Percentiles rank a stretch among this genome's conserved stretches.
phyloP scores from a whole-genome alignment of 2,797 vertebrate species.

The Kryptolebias ocellatus region DNA sequence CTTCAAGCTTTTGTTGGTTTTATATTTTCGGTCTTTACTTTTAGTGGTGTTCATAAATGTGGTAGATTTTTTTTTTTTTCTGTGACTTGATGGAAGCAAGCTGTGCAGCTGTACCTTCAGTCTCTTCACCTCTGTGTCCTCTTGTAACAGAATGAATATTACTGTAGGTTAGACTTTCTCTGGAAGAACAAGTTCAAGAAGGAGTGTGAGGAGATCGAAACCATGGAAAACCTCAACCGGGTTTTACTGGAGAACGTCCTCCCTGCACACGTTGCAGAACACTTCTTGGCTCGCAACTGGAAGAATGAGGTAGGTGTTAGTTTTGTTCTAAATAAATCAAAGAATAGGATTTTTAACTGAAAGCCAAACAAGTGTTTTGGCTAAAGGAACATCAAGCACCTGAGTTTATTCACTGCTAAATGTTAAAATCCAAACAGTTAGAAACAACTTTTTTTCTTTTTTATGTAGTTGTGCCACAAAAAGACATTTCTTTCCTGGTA shows the following conservation, averaged over 20 bases:
- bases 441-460: too few relatives aligned
- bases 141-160: conserved; percentile 92
- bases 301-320: conserved; percentile 91
- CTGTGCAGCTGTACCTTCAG: conserved; percentile 84
- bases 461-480: not conserved
- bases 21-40: conserved; percentile 14
- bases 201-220: conserved; percentile 99
- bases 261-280: conserved; percentile 95
- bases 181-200: conserved; percentile 99
- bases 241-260: conserved; percentile 97
- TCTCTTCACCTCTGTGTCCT: conserved; percentile 98
- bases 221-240: conserved; percentile 98
- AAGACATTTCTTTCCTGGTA: conserved; percentile 8
- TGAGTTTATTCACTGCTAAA: too few relatives aligned
- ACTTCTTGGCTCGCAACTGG: conserved; percentile 96
- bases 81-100: conserved; percentile 72
- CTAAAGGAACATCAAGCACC: too few relatives aligned
- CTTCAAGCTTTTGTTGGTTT: not conserved
- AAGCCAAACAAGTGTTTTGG: too few relatives aligned
- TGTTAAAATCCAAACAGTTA: too few relatives aligned
- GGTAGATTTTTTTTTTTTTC: conserved; percentile 37
- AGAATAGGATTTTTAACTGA: too few relatives aligned
- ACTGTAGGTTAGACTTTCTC: conserved; percentile 99
- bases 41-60: conserved; percentile 17
- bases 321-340: not conserved